phyloP scores from a whole-genome alignment of 2,888 invertebrate genomes.

The Strigamia maritima region DNA sequence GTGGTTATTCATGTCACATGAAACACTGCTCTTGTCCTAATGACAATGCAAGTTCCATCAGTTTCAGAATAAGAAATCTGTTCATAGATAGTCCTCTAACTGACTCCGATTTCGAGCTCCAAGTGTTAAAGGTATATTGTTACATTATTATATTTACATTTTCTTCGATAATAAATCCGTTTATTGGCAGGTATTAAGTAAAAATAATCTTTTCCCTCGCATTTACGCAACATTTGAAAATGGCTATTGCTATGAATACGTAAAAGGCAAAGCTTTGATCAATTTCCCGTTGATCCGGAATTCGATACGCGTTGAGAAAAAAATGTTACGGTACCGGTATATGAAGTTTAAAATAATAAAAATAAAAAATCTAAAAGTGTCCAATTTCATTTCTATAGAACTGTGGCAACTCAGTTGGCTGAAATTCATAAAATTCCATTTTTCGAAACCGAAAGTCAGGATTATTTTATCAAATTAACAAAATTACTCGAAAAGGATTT shows the following conservation, averaged over 20 bases:
- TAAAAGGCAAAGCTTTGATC: not conserved
- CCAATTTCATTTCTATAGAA: not conserved
- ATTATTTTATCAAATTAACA: not conserved
- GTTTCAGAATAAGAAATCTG: not conserved
- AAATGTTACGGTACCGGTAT: not conserved
- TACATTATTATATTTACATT: not conserved
- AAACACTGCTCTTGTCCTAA: not conserved
- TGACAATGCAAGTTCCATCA: not conserved
- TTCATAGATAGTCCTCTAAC: not conserved
- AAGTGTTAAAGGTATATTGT: not conserved
- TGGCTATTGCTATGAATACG: conserved; percentile 1
- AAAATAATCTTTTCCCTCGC: not conserved
- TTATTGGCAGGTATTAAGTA: not conserved
- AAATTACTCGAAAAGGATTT: not conserved
- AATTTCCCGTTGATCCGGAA: not conserved
- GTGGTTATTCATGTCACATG: not conserved
- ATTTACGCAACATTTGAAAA: not conserved
- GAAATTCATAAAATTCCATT: not conserved
- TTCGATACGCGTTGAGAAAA: not conserved
- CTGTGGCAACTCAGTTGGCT: not conserved
- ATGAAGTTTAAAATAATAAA: not conserved
- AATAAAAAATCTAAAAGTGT: not conserved
- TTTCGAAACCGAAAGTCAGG: not conserved
- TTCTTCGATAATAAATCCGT: not conserved
- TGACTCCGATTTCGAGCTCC: not conserved